Evolutionary conservation across 2,888 invertebrate genomes (phyloP), one percentile per base, ranked within the genome.

Genomic region (Desoria tigrina): DNA sequence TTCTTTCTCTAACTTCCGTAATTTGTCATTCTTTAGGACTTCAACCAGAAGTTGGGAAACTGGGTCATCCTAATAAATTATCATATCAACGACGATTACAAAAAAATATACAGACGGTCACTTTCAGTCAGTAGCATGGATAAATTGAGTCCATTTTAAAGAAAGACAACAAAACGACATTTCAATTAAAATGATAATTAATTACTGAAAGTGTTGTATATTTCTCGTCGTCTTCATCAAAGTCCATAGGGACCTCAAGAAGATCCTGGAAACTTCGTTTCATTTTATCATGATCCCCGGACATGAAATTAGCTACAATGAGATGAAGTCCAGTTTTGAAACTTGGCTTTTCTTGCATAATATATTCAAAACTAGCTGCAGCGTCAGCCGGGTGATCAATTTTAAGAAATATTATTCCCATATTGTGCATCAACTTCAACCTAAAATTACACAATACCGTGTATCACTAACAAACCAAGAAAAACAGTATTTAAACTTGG

Each of bases 311-410:
- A 78, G 93, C 93, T 27, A 93, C 81, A 64, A 97, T 88, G 62
- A 96, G 84, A 80, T 98, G 95, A 72, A 99, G 84, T 50, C 95
- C 94, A 72, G 89, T 89, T 77, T 88, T 89, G 78, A 92, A 90
- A 79, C 93, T 92, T 0, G 95, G 90, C 76, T 91, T 89, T 80
- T 98, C 97, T 61, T 92, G 90, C 93, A 99, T 95, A 66, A 98
- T 96, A 81, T 94, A 96, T 79, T 99, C 98, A 81, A 99, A 94
- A 77, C 94, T 94, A 2, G 92, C 91, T 53, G 95, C 90, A 0
- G 99, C 98, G 80, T 99, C 98, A 60, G 90, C 90, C 81, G 94
- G 94, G 80, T 96, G 94, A 28, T 94, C 94, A 90, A 97, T 92
- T 79, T 92, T 90, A 26, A 98, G 92, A 79, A 98, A 90, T 26